phyloP scores from a whole-genome alignment of 2,113 vertebrate species.

The Mormyrus iriodes region DNA sequence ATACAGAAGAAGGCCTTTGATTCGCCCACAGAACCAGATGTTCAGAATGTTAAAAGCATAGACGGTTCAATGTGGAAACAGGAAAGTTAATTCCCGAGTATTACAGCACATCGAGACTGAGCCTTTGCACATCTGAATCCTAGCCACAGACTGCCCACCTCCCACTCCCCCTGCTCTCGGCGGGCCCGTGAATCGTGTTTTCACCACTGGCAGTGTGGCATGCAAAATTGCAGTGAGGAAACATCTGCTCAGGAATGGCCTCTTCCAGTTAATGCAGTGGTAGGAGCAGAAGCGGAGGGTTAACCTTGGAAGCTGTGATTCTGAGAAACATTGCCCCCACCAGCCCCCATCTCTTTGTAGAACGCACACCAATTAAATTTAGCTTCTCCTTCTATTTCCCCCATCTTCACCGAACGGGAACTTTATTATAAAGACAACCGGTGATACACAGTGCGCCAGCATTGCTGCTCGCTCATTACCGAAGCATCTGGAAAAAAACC shows the following conservation, averaged over 20 bases:
- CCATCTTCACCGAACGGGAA: background rate
- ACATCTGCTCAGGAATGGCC: background rate
- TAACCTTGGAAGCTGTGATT: background rate
- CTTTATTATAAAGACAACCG: background rate
- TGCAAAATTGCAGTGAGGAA: background rate
- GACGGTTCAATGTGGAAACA: background rate
- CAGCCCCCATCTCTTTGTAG: background rate
- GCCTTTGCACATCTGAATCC: background rate
- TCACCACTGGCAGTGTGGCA: background rate
- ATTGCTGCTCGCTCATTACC: background rate
- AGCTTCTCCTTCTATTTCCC: background rate
- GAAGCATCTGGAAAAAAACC: background rate
- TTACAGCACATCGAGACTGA: background rate
- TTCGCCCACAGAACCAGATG: background rate
- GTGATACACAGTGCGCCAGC: background rate
- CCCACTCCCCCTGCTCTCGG: background rate
- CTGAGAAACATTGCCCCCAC: background rate
- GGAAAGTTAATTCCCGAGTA: background rate
- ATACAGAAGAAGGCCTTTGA: background rate
- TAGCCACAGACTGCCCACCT: background rate
- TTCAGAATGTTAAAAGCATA: background rate
- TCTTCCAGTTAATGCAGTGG: background rate
- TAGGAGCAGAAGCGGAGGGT: background rate
- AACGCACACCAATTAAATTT: background rate
- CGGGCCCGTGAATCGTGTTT: background rate